Percentiles rank a stretch among this genome's conserved stretches.
phyloP scores from a whole-genome alignment of 2,797 vertebrate genomes.

The Tenualosa ilisha region DNA sequence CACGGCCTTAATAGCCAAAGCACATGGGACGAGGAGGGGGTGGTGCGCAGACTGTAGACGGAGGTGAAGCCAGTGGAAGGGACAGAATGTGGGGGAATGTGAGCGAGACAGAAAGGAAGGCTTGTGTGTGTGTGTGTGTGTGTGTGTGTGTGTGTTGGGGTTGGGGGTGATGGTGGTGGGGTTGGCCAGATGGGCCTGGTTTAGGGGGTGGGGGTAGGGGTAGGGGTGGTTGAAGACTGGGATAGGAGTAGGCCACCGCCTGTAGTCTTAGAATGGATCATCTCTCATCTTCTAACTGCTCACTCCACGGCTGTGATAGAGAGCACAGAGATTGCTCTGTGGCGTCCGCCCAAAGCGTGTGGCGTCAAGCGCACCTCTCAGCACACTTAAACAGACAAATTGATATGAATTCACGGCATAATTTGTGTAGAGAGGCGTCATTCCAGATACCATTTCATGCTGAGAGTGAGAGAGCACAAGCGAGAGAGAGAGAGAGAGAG shows the following conservation, averaged over 20 bases:
- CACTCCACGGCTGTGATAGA: conserved; percentile 35
- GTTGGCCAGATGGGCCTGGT: conserved; percentile 14
- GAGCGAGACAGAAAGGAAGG: not conserved
- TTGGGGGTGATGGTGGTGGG: conserved; percentile 37
- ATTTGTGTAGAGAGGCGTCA: conserved; percentile 10
- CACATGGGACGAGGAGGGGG: conserved; percentile 71
- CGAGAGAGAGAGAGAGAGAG: not conserved
- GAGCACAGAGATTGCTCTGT: conserved; percentile 23
- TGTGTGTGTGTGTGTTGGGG: too few species aligned
- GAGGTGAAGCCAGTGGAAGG: conserved; percentile 46
- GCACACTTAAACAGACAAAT: not conserved
- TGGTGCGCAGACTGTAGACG: conserved; percentile 45
- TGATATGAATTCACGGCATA: not conserved
- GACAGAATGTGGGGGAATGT: not conserved
- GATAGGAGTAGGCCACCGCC: conserved; percentile 35
- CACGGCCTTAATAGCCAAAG: conserved; percentile 78
- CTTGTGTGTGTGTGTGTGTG: conserved; percentile 5
- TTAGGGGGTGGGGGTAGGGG: not conserved
- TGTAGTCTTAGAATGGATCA: conserved; percentile 45
- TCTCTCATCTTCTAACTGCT: conserved; percentile 27
- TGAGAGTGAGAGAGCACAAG: not conserved
- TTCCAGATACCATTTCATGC: not conserved
- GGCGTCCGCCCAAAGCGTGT: not conserved
- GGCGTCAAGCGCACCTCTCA: not conserved
- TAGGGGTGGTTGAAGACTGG: not conserved